Evolutionary conservation across 2,888 invertebrate species (phyloP).

Genomic region (Spilarctia lutea): DNA sequence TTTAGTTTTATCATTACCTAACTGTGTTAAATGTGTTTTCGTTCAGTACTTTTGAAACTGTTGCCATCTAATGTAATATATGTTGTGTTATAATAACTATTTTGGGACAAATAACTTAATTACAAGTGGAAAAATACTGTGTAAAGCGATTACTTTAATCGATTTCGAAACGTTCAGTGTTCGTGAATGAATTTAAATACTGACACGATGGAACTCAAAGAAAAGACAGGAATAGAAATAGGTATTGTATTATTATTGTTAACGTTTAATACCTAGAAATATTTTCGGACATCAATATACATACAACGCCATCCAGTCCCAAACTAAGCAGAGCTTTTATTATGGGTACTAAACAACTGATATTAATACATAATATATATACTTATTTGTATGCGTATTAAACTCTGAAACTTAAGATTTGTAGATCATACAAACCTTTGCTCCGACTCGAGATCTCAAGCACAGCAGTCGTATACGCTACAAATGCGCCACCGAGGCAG

Average conservation of each 20-base stretch:
- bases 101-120: background rate
- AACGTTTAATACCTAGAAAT: background rate
- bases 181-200: background rate
- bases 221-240: background rate
- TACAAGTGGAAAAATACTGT: background rate
- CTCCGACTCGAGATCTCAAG: no score
- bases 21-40: background rate
- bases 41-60: background rate
- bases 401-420: no score
- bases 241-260: background rate
- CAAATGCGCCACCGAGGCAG: no score
- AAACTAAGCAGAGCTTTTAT: no score
- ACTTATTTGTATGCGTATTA: no score
- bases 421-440: no score
- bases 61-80: background rate
- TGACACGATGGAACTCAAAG: background rate
- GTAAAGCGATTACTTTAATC: background rate
- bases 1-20: background rate
- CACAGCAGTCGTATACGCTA: no score
- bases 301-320: no score
- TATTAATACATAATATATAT: no score
- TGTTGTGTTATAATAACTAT: background rate
- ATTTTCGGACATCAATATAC: no score
- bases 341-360: no score
- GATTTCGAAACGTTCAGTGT: background rate